Conservation (phyloP, 2,113 vertebrate genomes). For the Oryzias woworae region DNA sequence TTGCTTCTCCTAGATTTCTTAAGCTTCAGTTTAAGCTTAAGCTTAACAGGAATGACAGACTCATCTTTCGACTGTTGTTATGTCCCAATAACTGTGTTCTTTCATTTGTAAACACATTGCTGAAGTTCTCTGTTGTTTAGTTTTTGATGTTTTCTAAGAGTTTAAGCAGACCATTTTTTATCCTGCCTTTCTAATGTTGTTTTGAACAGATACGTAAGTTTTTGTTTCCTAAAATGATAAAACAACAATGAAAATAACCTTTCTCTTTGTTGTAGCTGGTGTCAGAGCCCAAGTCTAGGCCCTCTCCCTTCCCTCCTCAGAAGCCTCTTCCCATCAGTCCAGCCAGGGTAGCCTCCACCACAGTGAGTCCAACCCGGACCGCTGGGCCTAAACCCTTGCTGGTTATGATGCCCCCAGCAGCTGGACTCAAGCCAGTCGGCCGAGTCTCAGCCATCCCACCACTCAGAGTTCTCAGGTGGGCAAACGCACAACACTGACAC, state of each 20-base stretch:
- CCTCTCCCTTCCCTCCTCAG: slow-evolving; percentile 75
- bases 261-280: slow-evolving; percentile 50
- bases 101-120: too few species aligned
- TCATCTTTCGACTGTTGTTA: too few species aligned
- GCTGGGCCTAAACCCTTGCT: slow-evolving; percentile 72
- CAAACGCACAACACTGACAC: not conserved
- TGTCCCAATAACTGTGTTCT: too few species aligned
- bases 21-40: too few species aligned
- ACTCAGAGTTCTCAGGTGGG: slow-evolving; percentile 75
- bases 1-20: too few species aligned
- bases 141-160: too few species aligned
- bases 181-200: too few species aligned
- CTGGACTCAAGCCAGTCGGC: slow-evolving; percentile 60
- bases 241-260: not conserved
- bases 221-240: too few species aligned
- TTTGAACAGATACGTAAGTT: too few species aligned
- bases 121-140: too few species aligned
- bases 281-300: slow-evolving; percentile 44
- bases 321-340: slow-evolving; percentile 83
- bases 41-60: too few species aligned
- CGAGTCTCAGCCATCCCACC: slow-evolving; percentile 64
- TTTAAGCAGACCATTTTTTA: too few species aligned
- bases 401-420: slow-evolving; percentile 83
- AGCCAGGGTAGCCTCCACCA: slow-evolving; percentile 69
- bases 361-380: slow-evolving; percentile 61